phyloP scores from a whole-genome alignment of 2,797 vertebrate species.

The Enteromius radiatus region DNA sequence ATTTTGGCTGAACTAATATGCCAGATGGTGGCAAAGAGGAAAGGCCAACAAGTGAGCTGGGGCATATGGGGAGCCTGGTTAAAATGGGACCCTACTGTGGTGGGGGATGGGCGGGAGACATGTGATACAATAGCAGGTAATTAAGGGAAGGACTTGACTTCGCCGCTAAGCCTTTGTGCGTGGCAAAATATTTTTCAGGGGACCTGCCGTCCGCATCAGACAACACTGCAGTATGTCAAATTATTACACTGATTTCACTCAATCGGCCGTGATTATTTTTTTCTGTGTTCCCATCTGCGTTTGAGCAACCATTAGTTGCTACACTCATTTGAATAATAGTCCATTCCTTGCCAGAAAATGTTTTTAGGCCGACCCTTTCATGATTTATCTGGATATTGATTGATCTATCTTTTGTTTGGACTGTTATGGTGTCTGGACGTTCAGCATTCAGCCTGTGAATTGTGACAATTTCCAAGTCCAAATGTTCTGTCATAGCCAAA shows the following conservation, averaged over 20 bases:
- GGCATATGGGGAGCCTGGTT: conserved; percentile 99
- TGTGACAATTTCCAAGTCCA: background rate
- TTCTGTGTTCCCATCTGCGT: conserved; percentile 53
- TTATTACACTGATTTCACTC: conserved; percentile 53
- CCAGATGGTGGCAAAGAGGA: conserved; percentile 95
- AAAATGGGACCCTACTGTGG: conserved; percentile 92
- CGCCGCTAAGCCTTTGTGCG: conserved; percentile 56
- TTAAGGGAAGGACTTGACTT: conserved; percentile 83
- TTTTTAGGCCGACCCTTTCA: background rate
- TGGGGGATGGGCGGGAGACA: conserved; percentile 73
- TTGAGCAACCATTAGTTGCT: conserved; percentile 49
- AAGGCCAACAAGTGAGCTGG: conserved; percentile 93
- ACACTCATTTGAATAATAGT: conserved; percentile 57
- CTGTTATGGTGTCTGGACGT: background rate
- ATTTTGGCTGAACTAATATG: conserved; percentile 87
- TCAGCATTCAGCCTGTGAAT: background rate
- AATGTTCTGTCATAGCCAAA: background rate
- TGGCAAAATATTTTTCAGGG: conserved; percentile 62
- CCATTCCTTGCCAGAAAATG: conserved; percentile 25
- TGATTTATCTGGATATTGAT: background rate
- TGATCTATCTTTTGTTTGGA: background rate
- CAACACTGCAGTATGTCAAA: conserved; percentile 53
- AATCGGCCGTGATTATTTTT: conserved; percentile 53
- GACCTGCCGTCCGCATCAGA: conserved; percentile 55
- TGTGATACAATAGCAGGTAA: conserved; percentile 82